Conservation (phyloP, 2,797 vertebrate genomes). For the Oceanodroma leucorhoa region DNA sequence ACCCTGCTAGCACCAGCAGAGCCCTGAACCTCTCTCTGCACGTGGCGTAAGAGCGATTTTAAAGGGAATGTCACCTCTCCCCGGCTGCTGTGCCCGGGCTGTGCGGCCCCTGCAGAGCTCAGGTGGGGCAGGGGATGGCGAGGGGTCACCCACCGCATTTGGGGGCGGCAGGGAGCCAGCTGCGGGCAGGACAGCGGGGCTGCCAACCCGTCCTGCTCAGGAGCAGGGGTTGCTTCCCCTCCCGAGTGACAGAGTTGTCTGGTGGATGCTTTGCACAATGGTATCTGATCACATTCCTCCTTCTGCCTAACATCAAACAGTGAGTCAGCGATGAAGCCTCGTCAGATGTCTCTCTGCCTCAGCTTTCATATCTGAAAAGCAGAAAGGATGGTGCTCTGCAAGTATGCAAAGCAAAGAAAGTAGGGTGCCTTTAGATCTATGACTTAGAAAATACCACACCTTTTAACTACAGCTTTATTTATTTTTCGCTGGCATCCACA, state of each 20-base stretch:
- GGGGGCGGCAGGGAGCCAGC: neutral
- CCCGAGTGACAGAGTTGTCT: neutral
- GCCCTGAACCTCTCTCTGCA: neutral
- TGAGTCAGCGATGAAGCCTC: constrained; percentile 47
- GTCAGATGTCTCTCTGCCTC: constrained; percentile 33
- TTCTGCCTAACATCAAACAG: constrained; percentile 38
- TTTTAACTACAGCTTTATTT: neutral
- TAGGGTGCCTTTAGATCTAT: constrained; percentile 20
- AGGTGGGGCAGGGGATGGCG: neutral
- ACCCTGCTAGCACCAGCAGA: neutral
- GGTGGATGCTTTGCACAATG: constrained; percentile 37
- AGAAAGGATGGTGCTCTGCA: neutral
- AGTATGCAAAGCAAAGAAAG: constrained; percentile 47
- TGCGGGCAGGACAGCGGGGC: neutral
- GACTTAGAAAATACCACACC: neutral
- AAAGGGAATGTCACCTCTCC: neutral
- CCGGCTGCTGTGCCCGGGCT: neutral
- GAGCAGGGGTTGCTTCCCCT: neutral
- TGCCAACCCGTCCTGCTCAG: neutral
- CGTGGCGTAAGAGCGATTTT: neutral
- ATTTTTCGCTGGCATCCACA: neutral
- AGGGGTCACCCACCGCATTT: neutral
- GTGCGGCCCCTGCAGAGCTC: neutral
- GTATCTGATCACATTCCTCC: constrained; percentile 49
- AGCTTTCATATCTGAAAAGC: constrained; percentile 3